phyloP scores from a whole-genome alignment of 2,888 invertebrate genomes.

The Stenolophus ochropezus region DNA sequence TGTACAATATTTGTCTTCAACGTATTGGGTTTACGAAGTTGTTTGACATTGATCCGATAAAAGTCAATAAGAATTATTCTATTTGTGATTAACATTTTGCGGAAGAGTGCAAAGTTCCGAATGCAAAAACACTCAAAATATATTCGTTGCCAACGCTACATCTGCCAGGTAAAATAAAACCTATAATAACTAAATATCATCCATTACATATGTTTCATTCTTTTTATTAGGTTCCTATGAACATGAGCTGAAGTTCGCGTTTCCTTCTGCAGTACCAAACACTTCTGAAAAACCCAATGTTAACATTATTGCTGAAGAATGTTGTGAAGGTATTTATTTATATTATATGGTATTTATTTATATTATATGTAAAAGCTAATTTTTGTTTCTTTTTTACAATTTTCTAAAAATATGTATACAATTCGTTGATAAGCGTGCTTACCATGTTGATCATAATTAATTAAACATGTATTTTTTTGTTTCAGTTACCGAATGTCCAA shows the following conservation, averaged over 20 bases:
- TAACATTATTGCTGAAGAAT: not conserved
- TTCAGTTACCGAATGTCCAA: not conserved
- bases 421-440: too few relatives aligned
- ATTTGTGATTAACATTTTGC: not conserved
- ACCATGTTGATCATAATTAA: too few relatives aligned
- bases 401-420: too few relatives aligned
- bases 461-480: not conserved
- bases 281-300: not conserved
- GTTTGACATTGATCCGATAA: not conserved
- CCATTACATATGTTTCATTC: not conserved
- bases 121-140: not conserved
- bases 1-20: constrained; percentile 3
- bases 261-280: not conserved
- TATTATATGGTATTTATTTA: too few relatives aligned
- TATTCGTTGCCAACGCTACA: not conserved
- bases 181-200: not conserved
- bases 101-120: not conserved
- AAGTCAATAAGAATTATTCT: not conserved
- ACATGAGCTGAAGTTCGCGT: not conserved
- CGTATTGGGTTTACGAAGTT: not conserved
- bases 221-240: not conserved
- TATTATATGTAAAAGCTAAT: too few relatives aligned
- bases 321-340: too few relatives aligned
- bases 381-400: too few relatives aligned
- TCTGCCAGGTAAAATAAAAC: not conserved